Percentiles rank a stretch among this genome's conserved stretches.
phyloP scores from a whole-genome alignment of 2,888 invertebrate species.

The Temnothorax ravouxi region DNA sequence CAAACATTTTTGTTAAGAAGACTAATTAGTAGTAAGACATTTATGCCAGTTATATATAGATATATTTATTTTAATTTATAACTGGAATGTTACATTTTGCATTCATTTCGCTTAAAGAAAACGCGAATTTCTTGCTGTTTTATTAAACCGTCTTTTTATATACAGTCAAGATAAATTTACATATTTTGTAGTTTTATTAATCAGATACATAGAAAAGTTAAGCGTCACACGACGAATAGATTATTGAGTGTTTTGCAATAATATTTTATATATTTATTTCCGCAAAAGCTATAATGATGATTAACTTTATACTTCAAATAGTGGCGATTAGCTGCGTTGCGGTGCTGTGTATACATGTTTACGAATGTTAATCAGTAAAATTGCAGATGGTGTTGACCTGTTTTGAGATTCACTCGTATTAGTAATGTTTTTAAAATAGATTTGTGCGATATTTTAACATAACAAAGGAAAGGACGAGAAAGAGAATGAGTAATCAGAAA shows the following conservation, averaged over 20 bases:
- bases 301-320: not conserved
- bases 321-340: not conserved
- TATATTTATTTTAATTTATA: not conserved
- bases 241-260: slow-evolving; percentile 3
- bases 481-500: slow-evolving; percentile 68
- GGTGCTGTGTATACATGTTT: not conserved
- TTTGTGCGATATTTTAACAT: slow-evolving; percentile 61
- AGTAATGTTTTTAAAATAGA: slow-evolving; percentile 25
- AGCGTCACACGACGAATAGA: not conserved
- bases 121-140: not conserved
- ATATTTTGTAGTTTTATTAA: not conserved
- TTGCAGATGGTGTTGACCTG: not conserved
- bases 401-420: slow-evolving; percentile 40
- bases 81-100: not conserved
- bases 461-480: slow-evolving; percentile 59
- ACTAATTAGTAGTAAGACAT: not conserved
- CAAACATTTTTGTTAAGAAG: not conserved
- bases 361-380: slow-evolving; percentile 54
- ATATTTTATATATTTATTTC: slow-evolving; percentile 3
- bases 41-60: not conserved
- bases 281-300: not conserved
- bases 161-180: not conserved
- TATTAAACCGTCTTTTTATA: not conserved
- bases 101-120: not conserved
- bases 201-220: not conserved